A percentile compares a stretch with the other conserved stretches of the same genome.
Evolutionary conservation across 1,140 invertebrate species (phyloP).

Genomic region (Scaptomyza hsui): DNA sequence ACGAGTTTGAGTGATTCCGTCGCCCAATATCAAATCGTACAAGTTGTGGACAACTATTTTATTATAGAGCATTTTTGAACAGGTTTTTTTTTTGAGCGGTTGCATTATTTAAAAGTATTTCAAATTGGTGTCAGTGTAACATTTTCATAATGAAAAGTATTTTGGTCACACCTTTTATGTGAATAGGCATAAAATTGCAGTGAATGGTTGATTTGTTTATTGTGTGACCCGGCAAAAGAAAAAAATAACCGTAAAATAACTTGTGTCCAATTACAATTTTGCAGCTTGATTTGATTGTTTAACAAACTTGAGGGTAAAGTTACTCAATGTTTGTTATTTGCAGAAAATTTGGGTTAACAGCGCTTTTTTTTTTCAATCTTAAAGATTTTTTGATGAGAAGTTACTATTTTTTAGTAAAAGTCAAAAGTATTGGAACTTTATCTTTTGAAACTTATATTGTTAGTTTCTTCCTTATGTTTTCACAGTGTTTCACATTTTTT

Average conservation of each 20-base stretch:
- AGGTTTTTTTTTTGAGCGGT: background rate
- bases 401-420: too few species aligned
- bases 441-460: too few species aligned
- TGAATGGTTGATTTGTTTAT: background rate
- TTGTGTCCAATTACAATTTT: background rate
- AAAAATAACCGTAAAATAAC: background rate
- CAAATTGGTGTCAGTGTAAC: background rate
- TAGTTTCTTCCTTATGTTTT: too few species aligned
- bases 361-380: too few species aligned
- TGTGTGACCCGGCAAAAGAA: background rate
- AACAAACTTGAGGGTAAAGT: too few species aligned
- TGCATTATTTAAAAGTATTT: background rate
- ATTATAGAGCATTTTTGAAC: background rate
- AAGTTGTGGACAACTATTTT: background rate
- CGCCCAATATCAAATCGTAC: background rate
- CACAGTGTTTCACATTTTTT: too few species aligned
- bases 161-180: background rate
- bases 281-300: too few species aligned
- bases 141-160: background rate
- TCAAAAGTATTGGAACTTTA: too few species aligned
- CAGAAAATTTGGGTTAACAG: too few species aligned
- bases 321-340: too few species aligned
- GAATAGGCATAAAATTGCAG: background rate
- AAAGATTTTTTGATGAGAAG: too few species aligned
- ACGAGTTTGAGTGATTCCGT: background rate